Percentiles rank a stretch among this genome's conserved stretches.
phyloP scores from a whole-genome alignment of 1,140 invertebrate species.

The Brachionus paranguensis region DNA sequence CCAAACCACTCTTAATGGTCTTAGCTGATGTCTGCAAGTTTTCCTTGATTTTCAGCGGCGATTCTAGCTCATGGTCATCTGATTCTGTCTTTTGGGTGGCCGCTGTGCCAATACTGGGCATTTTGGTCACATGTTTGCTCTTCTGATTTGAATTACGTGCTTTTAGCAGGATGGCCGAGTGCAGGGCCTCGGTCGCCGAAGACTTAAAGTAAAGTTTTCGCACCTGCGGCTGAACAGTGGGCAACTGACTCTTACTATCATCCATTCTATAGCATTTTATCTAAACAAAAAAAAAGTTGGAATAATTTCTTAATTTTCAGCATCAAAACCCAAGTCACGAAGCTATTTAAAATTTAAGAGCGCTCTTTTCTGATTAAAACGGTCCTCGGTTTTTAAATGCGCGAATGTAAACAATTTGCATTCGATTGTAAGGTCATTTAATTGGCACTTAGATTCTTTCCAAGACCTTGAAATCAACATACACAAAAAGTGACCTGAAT shows the following conservation, averaged over 20 bases:
- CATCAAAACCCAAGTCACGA: not conserved
- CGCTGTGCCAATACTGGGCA: not conserved
- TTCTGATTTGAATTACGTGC: not conserved
- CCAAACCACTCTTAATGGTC: not conserved
- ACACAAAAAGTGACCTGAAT: not conserved
- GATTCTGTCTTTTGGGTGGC: not conserved
- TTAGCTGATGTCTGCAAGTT: not conserved
- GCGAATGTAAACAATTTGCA: not conserved
- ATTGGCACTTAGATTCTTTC: not conserved
- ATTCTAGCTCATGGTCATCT: not conserved
- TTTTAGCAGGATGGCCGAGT: slow-evolving; percentile 5
- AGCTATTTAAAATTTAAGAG: not conserved
- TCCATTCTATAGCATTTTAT: not conserved
- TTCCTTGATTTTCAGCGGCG: slow-evolving; percentile 18
- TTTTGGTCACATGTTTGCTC: not conserved
- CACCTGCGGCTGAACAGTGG: not conserved
- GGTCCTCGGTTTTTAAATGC: not conserved
- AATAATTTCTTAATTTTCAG: not conserved
- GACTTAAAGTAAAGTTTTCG: slow-evolving; percentile 20
- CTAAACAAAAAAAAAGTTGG: not conserved
- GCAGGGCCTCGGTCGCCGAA: not conserved
- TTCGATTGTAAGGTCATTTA: not conserved
- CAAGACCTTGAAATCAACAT: not conserved
- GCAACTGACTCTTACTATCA: not conserved
- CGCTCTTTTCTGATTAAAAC: not conserved